These are phyloP conservation scores for Alentia gelatinosa DNA, from an alignment of 2,888 invertebrate genomes.

Conservation along the genomic window DNA sequence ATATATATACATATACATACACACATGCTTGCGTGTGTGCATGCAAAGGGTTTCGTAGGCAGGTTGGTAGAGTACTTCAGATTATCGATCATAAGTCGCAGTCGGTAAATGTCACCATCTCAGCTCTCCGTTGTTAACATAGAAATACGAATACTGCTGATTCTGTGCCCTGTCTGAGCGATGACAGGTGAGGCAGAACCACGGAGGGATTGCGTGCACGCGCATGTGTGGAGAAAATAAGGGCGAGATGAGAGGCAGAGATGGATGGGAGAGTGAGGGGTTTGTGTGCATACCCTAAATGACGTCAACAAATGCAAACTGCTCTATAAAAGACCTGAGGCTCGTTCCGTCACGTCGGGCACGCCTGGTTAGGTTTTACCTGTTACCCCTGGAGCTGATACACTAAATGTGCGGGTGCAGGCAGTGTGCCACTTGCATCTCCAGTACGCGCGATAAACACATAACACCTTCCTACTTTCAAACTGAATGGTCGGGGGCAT, in stretches of 20 bases:
- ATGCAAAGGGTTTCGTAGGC: too few relatives aligned
- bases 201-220: neutral
- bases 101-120: neutral
- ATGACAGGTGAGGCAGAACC: neutral
- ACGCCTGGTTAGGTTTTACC: too few relatives aligned
- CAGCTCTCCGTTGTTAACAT: neutral
- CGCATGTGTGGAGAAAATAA: neutral
- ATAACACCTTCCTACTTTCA: too few relatives aligned
- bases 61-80: neutral
- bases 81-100: neutral
- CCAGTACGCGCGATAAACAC: too few relatives aligned
- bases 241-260: too few relatives aligned
- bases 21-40: too few relatives aligned
- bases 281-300: neutral
- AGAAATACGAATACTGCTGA: neutral
- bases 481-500: too few relatives aligned
- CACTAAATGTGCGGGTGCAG: too few relatives aligned
- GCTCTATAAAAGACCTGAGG: neutral
- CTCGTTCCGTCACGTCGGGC: too few relatives aligned
- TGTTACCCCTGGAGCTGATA: too few relatives aligned
- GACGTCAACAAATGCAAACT: neutral
- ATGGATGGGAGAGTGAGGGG: neutral
- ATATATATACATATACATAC: too few relatives aligned
- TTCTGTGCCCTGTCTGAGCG: neutral
- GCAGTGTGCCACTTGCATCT: too few relatives aligned